These are phyloP conservation scores for Armadillidium nasatum DNA, from an alignment of 1,140 invertebrate genomes.

Conservation along the genomic window DNA sequence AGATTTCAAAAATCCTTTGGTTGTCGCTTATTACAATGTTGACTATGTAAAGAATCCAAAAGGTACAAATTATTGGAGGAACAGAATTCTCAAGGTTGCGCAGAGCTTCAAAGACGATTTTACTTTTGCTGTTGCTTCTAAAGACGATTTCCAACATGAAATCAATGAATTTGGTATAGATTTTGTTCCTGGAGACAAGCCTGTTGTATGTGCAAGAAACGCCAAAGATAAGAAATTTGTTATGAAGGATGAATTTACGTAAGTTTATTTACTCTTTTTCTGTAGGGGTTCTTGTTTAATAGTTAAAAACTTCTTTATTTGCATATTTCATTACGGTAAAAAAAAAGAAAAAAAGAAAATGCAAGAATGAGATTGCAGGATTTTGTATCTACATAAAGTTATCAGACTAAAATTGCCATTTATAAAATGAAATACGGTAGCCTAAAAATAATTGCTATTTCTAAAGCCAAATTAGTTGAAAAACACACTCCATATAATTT, in stretches of 20 bases:
- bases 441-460: too few species aligned
- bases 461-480: too few species aligned
- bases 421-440: too few species aligned
- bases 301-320: too few species aligned
- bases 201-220: constrained; percentile 76
- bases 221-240: constrained; percentile 81
- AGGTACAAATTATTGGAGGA: constrained; percentile 99
- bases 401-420: too few species aligned
- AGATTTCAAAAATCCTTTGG: constrained; percentile 82
- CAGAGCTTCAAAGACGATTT: constrained; percentile 72
- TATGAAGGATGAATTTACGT: constrained; percentile 79
- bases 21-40: constrained; percentile 89
- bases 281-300: too few species aligned
- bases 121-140: constrained; percentile 83
- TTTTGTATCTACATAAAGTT: too few species aligned
- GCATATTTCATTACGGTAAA: too few species aligned
- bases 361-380: too few species aligned
- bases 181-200: constrained; percentile 81
- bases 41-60: constrained; percentile 97
- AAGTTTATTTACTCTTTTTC: constrained; percentile 10
- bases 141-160: constrained; percentile 88
- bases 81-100: constrained; percentile 90
- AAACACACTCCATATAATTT: too few species aligned
- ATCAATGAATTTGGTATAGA: constrained; percentile 90
- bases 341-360: too few species aligned